Conservation (phyloP, 2,797 vertebrate genomes). For the Emydoidea blandingii region DNA sequence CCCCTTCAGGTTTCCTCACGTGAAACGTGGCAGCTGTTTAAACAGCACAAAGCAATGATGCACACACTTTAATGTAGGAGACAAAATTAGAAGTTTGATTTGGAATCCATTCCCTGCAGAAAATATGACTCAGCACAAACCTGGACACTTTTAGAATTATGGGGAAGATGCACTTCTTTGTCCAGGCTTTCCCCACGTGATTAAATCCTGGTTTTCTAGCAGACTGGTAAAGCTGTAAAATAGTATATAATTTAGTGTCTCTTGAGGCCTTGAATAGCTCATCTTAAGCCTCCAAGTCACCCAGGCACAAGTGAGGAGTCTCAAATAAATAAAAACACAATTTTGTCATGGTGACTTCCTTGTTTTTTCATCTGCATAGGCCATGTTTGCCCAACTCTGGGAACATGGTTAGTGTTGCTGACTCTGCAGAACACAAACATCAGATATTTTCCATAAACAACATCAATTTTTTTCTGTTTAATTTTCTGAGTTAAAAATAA, state of each 20-base stretch:
- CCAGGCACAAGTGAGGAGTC: not conserved
- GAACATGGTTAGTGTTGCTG: fast-evolving
- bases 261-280: conserved; percentile 17
- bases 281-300: not conserved
- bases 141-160: not conserved
- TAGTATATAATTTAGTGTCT: not conserved
- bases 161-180: not conserved
- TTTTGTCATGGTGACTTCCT: conserved; percentile 29
- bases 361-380: not conserved
- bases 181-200: not conserved
- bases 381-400: not conserved
- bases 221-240: not conserved
- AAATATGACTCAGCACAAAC: conserved; percentile 19
- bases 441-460: not conserved
- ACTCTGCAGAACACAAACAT: not conserved
- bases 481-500: not conserved
- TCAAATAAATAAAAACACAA: not conserved
- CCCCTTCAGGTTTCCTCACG: not conserved
- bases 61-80: not conserved
- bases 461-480: not conserved
- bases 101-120: not conserved
- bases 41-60: not conserved
- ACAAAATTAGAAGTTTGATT: not conserved
- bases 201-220: conserved; percentile 41
- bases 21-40: not conserved